Percentiles rank a stretch among this genome's conserved stretches.
Evolutionary conservation across 2,888 invertebrate species (phyloP).

Genomic region (Mesorhabditis spiculigera): DNA sequence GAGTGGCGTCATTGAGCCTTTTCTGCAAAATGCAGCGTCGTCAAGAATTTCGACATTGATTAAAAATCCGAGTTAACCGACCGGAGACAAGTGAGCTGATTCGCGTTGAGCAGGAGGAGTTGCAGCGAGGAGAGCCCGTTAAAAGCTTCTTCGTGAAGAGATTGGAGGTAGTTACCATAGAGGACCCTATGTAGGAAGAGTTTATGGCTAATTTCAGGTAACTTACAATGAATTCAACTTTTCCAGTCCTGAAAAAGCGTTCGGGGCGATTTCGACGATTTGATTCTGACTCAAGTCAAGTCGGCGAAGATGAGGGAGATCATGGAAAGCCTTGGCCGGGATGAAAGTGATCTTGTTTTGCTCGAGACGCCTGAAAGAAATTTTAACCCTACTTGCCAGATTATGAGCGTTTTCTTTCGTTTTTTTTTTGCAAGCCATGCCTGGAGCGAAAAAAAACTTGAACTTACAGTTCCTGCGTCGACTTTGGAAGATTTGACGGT

Average conservation of each 20-base stretch:
- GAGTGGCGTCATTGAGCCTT: slow-evolving; percentile 74
- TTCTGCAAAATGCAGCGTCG: slow-evolving; percentile 68
- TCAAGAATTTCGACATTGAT: slow-evolving; percentile 78
- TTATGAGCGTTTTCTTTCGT: background rate
- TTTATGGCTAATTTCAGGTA: background rate
- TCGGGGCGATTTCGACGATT: slow-evolving; percentile 82
- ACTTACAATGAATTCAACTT: slow-evolving; percentile 90
- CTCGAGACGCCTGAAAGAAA: slow-evolving; percentile 77
- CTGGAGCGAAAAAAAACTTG: background rate
- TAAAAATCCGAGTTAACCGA: slow-evolving; percentile 60
- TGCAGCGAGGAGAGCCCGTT: slow-evolving; percentile 84
- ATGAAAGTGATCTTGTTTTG: slow-evolving; percentile 92
- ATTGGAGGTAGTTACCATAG: slow-evolving; percentile 95
- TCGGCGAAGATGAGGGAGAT: slow-evolving; percentile 67
- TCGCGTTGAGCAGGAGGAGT: slow-evolving; percentile 88
- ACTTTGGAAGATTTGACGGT: slow-evolving; percentile 83
- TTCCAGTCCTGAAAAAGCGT: slow-evolving; percentile 84
- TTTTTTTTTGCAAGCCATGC: background rate
- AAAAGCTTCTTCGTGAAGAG: slow-evolving; percentile 86
- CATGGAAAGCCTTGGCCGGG: slow-evolving; percentile 81
- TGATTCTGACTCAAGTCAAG: slow-evolving; percentile 89
- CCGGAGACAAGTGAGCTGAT: slow-evolving; percentile 90
- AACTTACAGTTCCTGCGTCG: slow-evolving; percentile 85
- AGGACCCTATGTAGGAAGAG: slow-evolving; percentile 72
- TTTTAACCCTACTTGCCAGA: background rate